Conservation (phyloP, 2,888 invertebrate genomes). For the Ypsolopha sequella region DNA sequence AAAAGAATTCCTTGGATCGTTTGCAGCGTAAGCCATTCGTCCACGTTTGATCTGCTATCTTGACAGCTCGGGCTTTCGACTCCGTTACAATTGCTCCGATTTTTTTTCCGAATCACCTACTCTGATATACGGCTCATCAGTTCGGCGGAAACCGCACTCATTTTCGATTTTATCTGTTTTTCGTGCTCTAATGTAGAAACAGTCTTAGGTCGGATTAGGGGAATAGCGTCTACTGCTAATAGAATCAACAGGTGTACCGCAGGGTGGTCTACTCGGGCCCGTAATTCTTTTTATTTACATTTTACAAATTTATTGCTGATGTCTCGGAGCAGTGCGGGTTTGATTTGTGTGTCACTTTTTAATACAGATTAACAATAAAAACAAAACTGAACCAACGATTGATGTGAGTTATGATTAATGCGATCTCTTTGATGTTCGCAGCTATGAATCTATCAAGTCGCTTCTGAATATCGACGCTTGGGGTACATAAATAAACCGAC, state of each 20-base stretch:
- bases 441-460: conserved; percentile 69
- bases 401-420: conserved; percentile 71
- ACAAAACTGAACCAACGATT: conserved; percentile 64
- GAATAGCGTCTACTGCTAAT: conserved; percentile 30
- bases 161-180: conserved; percentile 42
- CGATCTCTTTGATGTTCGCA: conserved; percentile 61
- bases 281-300: conserved; percentile 3
- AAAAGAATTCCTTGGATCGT: conserved; percentile 53
- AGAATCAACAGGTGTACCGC: conserved; percentile 63
- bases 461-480: conserved; percentile 65
- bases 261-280: conserved; percentile 27
- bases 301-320: conserved; percentile 59
- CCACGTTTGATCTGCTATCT: conserved; percentile 38
- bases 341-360: conserved; percentile 69
- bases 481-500: conserved; percentile 58
- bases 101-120: conserved; percentile 52
- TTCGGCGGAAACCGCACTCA: conserved; percentile 27
- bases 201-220: conserved; percentile 5
- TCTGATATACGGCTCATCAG: conserved; percentile 44
- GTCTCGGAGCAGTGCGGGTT: conserved; percentile 52
- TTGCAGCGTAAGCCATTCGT: conserved; percentile 38
- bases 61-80: conserved; percentile 24
- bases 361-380: conserved; percentile 71
- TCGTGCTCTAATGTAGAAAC: conserved; percentile 15
- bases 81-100: conserved; percentile 37